phyloP scores from a whole-genome alignment of 2,797 vertebrate genomes.

The Channa striata region DNA sequence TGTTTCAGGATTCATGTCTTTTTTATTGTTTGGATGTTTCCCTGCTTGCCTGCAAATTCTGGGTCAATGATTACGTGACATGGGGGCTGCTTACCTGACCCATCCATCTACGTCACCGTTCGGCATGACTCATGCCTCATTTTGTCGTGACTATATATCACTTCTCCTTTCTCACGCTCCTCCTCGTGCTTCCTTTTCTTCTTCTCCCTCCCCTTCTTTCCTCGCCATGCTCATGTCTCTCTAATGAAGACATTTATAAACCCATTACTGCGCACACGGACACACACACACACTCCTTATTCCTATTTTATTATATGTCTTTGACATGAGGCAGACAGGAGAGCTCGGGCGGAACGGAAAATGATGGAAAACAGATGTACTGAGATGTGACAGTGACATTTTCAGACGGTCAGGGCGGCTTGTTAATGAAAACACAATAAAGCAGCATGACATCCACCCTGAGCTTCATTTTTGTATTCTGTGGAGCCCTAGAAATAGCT shows the following conservation, averaged over 20 bases:
- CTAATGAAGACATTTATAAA: not conserved
- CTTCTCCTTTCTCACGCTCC: constrained; percentile 25
- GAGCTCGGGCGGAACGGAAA: not conserved
- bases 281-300: not conserved
- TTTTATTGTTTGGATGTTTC: constrained; percentile 25
- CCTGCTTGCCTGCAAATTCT: constrained; percentile 19
- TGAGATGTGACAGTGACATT: constrained; percentile 10
- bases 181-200: constrained; percentile 24
- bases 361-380: constrained; percentile 4
- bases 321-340: constrained; percentile 11
- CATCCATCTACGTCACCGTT: constrained; percentile 50
- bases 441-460: constrained; percentile 44
- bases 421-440: constrained; percentile 34
- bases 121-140: constrained; percentile 66
- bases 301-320: constrained; percentile 16
- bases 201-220: constrained; percentile 11
- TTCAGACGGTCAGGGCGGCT: constrained; percentile 18
- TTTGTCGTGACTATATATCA: constrained; percentile 55
- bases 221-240: not conserved
- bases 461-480: constrained; percentile 60
- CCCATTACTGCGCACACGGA: not conserved
- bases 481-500: constrained; percentile 63
- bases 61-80: constrained; percentile 38
- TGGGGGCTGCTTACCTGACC: constrained; percentile 54
- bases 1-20: constrained; percentile 14